A percentile compares a stretch with the other conserved stretches of the same genome.
Evolutionary conservation across 2,888 invertebrate species (phyloP).

Genomic region (Lathronympha strigana): DNA sequence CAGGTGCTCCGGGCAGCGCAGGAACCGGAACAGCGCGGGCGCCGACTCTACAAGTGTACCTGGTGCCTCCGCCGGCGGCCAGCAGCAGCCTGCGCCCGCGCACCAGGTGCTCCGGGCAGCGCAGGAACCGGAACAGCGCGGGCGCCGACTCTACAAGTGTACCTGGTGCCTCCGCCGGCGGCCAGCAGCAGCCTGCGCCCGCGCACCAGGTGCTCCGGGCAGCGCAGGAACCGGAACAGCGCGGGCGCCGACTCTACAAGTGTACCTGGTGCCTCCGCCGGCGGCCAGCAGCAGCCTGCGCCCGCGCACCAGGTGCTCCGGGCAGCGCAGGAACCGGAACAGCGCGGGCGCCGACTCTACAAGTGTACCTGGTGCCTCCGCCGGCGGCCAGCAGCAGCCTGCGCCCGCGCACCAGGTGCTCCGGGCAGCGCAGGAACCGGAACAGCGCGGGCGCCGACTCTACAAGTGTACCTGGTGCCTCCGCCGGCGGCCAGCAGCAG

Average conservation of each 20-base stretch:
- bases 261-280: slow-evolving; percentile 79
- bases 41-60: too few relatives aligned
- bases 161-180: slow-evolving; percentile 83
- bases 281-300: slow-evolving; percentile 79
- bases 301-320: slow-evolving; percentile 89
- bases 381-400: slow-evolving; percentile 85
- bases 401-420: slow-evolving; percentile 86
- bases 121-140: slow-evolving; percentile 94
- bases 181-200: slow-evolving; percentile 68
- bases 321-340: slow-evolving; percentile 94
- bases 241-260: too few relatives aligned
- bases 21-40: slow-evolving; percentile 95
- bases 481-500: slow-evolving; percentile 86
- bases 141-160: too few relatives aligned
- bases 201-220: slow-evolving; percentile 92
- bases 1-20: slow-evolving; percentile 95
- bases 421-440: slow-evolving; percentile 94
- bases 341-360: too few relatives aligned
- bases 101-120: slow-evolving; percentile 94
- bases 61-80: slow-evolving; percentile 85
- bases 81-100: slow-evolving; percentile 63
- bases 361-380: slow-evolving; percentile 62
- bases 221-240: slow-evolving; percentile 94
- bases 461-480: too few relatives aligned
- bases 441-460: too few relatives aligned